A percentile compares a stretch with the other conserved stretches of the same genome.
phyloP scores from a whole-genome alignment of 1,140 invertebrate genomes.

The Drosophila kikkawai region DNA sequence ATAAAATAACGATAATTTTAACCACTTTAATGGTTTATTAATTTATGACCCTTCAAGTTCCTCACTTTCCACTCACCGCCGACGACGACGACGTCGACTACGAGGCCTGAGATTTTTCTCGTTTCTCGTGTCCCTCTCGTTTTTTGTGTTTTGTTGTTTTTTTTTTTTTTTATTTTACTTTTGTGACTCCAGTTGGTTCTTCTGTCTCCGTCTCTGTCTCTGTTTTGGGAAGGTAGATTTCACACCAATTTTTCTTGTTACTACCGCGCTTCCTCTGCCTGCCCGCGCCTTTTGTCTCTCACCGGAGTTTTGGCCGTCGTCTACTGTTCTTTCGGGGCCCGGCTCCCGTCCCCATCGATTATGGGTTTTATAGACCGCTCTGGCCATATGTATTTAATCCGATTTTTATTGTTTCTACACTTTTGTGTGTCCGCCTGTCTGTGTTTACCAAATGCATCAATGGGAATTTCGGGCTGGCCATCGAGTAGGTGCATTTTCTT shows the following conservation, averaged over 20 bases:
- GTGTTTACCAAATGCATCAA: constrained; percentile 68
- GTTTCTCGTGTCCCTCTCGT: constrained; percentile 32
- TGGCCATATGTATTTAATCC: constrained; percentile 77
- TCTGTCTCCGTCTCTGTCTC: constrained; percentile 7
- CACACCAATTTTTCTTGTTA: constrained; percentile 77
- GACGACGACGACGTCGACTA: constrained; percentile 17
- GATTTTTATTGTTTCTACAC: constrained; percentile 84
- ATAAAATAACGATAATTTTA: constrained; percentile 85
- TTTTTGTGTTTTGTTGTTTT: constrained; percentile 29
- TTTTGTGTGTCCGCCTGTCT: constrained; percentile 46
- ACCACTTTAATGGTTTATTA: constrained; percentile 85
- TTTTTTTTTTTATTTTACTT: constrained; percentile 5
- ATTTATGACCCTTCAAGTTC: constrained; percentile 85
- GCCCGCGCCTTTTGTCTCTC: background rate
- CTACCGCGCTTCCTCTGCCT: constrained; percentile 61
- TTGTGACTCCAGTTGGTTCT: constrained; percentile 34
- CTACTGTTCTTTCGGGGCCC: constrained; percentile 45
- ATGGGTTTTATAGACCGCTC: constrained; percentile 72
- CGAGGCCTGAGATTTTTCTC: constrained; percentile 66
- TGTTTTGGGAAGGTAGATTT: constrained; percentile 63
- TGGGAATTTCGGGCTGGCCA: constrained; percentile 52
- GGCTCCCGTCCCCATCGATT: constrained; percentile 75
- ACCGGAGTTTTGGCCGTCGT: constrained; percentile 21
- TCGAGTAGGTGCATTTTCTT: constrained; percentile 74
- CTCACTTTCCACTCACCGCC: constrained; percentile 80